Evolutionary conservation across 1,140 invertebrate genomes (phyloP).

Genomic region (Oreohelix idahoensis): DNA sequence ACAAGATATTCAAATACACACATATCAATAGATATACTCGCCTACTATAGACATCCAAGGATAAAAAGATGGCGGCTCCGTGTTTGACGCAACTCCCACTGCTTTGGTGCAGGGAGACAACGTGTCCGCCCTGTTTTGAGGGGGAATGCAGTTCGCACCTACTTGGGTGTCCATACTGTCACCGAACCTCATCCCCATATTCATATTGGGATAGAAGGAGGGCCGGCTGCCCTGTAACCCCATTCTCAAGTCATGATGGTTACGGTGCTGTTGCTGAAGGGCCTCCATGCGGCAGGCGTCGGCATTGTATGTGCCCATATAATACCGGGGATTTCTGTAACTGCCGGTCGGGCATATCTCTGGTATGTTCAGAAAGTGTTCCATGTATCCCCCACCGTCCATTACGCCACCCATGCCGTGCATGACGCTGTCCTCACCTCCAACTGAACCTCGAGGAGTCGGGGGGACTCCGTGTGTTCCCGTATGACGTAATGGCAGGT

Average conservation of each 20-base stretch:
- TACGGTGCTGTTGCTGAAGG: slow-evolving; percentile 63
- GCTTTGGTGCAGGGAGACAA: slow-evolving; percentile 62
- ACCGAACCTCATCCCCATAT: slow-evolving; percentile 61
- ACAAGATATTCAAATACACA: too few relatives aligned
- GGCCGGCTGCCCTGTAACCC: slow-evolving; percentile 62
- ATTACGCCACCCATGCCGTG: slow-evolving; percentile 32
- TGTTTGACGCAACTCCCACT: slow-evolving; percentile 46
- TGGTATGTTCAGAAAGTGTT: slow-evolving; percentile 71
- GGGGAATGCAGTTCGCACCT: slow-evolving; percentile 42
- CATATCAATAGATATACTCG: slow-evolving; percentile 46
- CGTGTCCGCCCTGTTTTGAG: slow-evolving; percentile 50
- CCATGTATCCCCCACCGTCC: slow-evolving; percentile 61
- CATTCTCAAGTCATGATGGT: slow-evolving; percentile 64
- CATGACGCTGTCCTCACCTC: slow-evolving; percentile 42
- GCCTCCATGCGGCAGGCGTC: slow-evolving; percentile 70
- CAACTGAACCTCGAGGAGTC: slow-evolving; percentile 13
- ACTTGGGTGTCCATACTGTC: slow-evolving; percentile 56
- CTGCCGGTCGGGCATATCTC: slow-evolving; percentile 67
- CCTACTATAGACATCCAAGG: slow-evolving; percentile 71
- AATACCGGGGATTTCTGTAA: slow-evolving; percentile 64
- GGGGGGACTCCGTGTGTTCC: slow-evolving; percentile 42
- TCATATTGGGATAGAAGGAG: slow-evolving; percentile 68
- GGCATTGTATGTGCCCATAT: slow-evolving; percentile 48
- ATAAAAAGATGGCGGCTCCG: slow-evolving; percentile 63
- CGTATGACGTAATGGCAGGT: slow-evolving; percentile 46